phyloP scores from a whole-genome alignment of 2,888 invertebrate genomes.

The Nemotelus nigrinus region DNA sequence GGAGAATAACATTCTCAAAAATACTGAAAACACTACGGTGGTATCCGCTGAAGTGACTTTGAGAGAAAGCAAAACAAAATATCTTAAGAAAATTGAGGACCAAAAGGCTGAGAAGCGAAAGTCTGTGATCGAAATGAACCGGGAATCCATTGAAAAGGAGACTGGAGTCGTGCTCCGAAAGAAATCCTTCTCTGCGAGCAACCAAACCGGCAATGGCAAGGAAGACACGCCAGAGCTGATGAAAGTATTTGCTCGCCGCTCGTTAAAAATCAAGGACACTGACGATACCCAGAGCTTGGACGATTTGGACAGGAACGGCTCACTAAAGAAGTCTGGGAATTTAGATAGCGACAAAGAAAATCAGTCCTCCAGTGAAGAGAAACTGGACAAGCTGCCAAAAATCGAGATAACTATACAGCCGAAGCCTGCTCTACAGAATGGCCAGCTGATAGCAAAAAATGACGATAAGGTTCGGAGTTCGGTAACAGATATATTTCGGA shows the following conservation, averaged over 20 bases:
- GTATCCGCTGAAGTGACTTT: neutral
- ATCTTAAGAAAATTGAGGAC: constrained; percentile 58
- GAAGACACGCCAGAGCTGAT: constrained; percentile 82
- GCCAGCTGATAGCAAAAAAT: neutral
- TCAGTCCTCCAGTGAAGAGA: constrained; percentile 68
- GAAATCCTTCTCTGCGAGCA: constrained; percentile 59
- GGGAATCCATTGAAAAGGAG: constrained; percentile 49
- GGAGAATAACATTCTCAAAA: constrained; percentile 52
- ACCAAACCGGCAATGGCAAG: constrained; percentile 49
- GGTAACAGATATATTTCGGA: neutral
- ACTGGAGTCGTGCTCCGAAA: constrained; percentile 61
- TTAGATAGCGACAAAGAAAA: constrained; percentile 81
- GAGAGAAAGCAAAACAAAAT: constrained; percentile 58
- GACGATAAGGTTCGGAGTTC: constrained; percentile 31
- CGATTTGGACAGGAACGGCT: constrained; percentile 15
- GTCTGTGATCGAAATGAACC: constrained; percentile 53
- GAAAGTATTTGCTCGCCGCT: constrained; percentile 83
- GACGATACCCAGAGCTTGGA: constrained; percentile 32
- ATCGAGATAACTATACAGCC: constrained; percentile 50
- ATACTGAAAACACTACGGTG: constrained; percentile 43
- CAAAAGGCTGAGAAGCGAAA: constrained; percentile 60
- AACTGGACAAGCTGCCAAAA: constrained; percentile 62
- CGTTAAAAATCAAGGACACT: constrained; percentile 80
- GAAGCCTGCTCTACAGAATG: constrained; percentile 16
- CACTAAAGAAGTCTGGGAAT: constrained; percentile 68